These are phyloP conservation scores for Acholoe squamosa DNA, from an alignment of 2,888 invertebrate species.

Conservation along the genomic window DNA sequence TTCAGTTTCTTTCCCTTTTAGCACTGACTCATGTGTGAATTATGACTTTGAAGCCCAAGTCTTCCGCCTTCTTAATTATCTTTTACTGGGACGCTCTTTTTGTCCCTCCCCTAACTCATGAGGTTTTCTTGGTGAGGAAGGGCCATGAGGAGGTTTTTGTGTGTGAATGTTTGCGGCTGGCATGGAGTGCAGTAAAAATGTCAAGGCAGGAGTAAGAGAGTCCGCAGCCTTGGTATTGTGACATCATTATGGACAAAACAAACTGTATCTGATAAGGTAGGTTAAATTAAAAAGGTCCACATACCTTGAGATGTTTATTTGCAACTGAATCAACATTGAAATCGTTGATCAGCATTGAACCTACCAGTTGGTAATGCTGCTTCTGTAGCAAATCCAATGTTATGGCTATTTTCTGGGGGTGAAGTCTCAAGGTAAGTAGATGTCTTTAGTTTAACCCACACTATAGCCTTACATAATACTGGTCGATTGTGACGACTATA, in stretches of 20 bases:
- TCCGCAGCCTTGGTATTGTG: background rate
- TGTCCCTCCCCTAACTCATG: background rate
- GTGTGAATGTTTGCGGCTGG: slow-evolving; percentile 11
- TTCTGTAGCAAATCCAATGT: no score
- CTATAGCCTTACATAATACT: no score
- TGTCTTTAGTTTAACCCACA: no score
- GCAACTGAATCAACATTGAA: background rate
- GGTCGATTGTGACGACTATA: no score
- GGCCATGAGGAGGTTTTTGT: background rate
- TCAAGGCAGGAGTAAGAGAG: background rate
- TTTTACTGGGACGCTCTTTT: background rate
- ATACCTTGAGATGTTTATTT: background rate
- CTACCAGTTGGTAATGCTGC: no score
- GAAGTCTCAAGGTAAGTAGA: no score
- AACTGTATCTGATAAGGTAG: no score
- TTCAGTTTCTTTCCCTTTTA: no score
- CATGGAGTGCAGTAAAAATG: background rate
- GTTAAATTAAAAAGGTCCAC: background rate
- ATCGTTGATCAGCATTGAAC: background rate
- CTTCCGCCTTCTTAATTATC: background rate
- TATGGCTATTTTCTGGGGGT: no score
- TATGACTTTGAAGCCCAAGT: background rate
- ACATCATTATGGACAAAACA: no score
- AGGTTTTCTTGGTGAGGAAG: no score
- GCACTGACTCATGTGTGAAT: no score